Evolutionary conservation across 2,888 invertebrate species (phyloP), one percentile per base, ranked within the genome.

Genomic region (Slavum lentiscoides): DNA sequence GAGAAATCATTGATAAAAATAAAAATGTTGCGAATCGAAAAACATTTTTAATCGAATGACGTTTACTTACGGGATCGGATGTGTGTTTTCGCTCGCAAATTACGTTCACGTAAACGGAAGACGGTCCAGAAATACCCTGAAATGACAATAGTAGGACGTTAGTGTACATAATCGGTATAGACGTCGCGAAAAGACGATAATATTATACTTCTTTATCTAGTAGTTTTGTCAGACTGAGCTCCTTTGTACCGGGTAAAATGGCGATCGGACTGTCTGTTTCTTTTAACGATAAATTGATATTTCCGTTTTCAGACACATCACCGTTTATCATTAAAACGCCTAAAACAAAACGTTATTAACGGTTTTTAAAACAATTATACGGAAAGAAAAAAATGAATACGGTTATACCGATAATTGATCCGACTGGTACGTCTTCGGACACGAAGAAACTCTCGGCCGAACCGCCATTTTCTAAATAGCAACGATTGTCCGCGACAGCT

Each of bases 391-490:
- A 58, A 39, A 4, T 55, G 19, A 37, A 30, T 17, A 5, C 1
- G 5, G 66, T 21, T 7, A 30, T 84, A 87, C 95, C 95, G 82
- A 95, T 91, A 72, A 91, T 89, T 84, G 92, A 91, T 83, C 95
- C 94, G 68, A 95, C 91, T 23, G 92, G 89, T 70, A 92, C 89
- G 86, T 94, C 94, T 88, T 96, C 96, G 86, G 92, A 92, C 84
- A 96, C 94, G 86, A 95, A 93, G 87, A 96, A 94, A 86, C 93
- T 95, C 86, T 95, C 95, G 73, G 95, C 94, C 0, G 96, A 94
- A 68, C 94, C 94, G 59, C 96, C 96, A 85, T 92, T 94, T 88
- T 94, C 93, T 86, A 96, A 88, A 87, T 94, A 96, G 86, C 96
- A 96, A 85, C 95, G 90, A 85, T 93, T 93, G 88, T 96, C 95